These are phyloP conservation scores for Nymphalis urticae DNA, from an alignment of 2,888 invertebrate species.

Conservation along the genomic window DNA sequence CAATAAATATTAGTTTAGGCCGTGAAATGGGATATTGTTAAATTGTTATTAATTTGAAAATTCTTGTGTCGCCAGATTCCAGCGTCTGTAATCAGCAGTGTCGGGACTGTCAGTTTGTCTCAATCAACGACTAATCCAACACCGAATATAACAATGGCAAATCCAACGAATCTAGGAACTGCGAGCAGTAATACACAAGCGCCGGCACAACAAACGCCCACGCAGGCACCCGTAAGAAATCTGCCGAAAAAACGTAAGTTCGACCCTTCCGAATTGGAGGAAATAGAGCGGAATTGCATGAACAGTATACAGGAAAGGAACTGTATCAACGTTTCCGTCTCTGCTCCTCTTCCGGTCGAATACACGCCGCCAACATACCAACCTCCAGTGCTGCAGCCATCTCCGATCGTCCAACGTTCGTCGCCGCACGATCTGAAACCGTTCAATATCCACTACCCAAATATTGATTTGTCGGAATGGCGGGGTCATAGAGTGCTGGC, in stretches of 20 bases:
- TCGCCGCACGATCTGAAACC: conserved; percentile 82
- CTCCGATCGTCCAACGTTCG: conserved; percentile 69
- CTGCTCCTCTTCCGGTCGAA: conserved; percentile 56
- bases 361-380: conserved; percentile 59
- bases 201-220: conserved; percentile 64
- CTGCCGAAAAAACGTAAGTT: conserved; percentile 97
- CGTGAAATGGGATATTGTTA: not conserved
- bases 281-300: conserved; percentile 80
- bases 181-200: conserved; percentile 61
- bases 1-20: too few species aligned
- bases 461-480: conserved; percentile 96
- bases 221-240: conserved; percentile 85
- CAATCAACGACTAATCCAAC: conserved; percentile 67
- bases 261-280: conserved; percentile 89
- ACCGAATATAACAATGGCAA: conserved; percentile 73
- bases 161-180: conserved; percentile 71
- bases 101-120: conserved; percentile 79
- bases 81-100: conserved; percentile 82
- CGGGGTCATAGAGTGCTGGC: conserved; percentile 95
- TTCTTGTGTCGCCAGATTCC: conserved; percentile 69
- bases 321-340: conserved; percentile 46
- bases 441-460: conserved; percentile 74
- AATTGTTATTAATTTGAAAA: not conserved
- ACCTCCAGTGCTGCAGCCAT: conserved; percentile 62
- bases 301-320: conserved; percentile 59